These are phyloP conservation scores for Clarias magur DNA, from an alignment of 2,113 vertebrate genomes.

Conservation along the genomic window DNA sequence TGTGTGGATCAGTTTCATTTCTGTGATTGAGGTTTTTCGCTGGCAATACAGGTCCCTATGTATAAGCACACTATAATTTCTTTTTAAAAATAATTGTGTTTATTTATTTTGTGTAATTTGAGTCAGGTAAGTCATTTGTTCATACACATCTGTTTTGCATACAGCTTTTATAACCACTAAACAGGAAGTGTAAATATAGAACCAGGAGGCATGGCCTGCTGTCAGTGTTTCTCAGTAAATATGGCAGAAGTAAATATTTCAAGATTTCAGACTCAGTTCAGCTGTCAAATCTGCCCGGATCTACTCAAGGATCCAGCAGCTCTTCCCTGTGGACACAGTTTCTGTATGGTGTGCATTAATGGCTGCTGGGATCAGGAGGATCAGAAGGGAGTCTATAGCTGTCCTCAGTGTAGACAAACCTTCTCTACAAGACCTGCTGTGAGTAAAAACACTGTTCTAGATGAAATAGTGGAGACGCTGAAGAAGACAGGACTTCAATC, in stretches of 20 bases:
- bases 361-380: neutral
- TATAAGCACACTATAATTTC: neutral
- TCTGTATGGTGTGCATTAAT: conserved; percentile 1
- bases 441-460: neutral
- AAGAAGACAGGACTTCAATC: neutral
- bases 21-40: neutral
- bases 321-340: neutral
- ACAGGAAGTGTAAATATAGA: neutral
- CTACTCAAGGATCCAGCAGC: neutral
- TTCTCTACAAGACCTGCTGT: neutral
- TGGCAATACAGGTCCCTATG: neutral
- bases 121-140: neutral
- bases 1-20: neutral
- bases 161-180: neutral
- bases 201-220: neutral
- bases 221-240: neutral
- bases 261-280: neutral
- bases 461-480: conserved; percentile 16
- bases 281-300: conserved; percentile 6
- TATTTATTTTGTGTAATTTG: neutral
- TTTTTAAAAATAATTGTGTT: neutral
- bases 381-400: conserved; percentile 3
- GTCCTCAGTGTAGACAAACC: neutral
- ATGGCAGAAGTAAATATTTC: neutral
- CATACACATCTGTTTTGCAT: neutral